Evolutionary conservation across 1,140 invertebrate genomes (phyloP).

Genomic region (Drosophila azteca): DNA sequence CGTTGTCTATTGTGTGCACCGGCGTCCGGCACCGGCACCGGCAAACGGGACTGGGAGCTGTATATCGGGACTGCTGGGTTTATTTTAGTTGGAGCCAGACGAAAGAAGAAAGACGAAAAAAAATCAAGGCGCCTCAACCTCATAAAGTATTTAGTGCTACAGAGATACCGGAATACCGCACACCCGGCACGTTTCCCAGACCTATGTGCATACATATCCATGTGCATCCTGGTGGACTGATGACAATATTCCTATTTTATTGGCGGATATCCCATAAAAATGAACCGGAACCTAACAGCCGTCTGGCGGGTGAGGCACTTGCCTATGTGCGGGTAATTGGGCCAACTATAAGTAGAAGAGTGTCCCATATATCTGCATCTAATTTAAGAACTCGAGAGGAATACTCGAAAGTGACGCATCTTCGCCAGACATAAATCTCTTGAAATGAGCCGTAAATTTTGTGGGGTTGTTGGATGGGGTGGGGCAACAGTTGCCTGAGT

Average conservation of each 20-base stretch:
- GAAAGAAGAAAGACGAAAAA: constrained; percentile 28
- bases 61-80: constrained; percentile 30
- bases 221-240: constrained; percentile 19
- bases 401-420: constrained; percentile 9
- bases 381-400: constrained; percentile 41
- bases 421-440: constrained; percentile 41
- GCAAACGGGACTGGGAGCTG: neutral
- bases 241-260: constrained; percentile 27
- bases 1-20: constrained; percentile 37
- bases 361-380: constrained; percentile 42
- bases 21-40: too few relatives aligned
- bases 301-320: neutral
- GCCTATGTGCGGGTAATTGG: constrained; percentile 8
- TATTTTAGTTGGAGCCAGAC: constrained; percentile 57
- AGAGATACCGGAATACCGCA: constrained; percentile 15
- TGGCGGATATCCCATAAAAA: constrained; percentile 4
- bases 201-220: neutral
- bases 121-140: constrained; percentile 34
- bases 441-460: constrained; percentile 36
- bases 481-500: too few relatives aligned
- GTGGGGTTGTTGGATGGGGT: constrained; percentile 1
- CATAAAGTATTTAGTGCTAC: constrained; percentile 56
- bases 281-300: constrained; percentile 1
- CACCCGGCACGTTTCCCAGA: constrained; percentile 34
- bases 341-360: constrained; percentile 17